Conservation (phyloP, 2,888 invertebrate species). For the Microctonus aethiopoides region DNA sequence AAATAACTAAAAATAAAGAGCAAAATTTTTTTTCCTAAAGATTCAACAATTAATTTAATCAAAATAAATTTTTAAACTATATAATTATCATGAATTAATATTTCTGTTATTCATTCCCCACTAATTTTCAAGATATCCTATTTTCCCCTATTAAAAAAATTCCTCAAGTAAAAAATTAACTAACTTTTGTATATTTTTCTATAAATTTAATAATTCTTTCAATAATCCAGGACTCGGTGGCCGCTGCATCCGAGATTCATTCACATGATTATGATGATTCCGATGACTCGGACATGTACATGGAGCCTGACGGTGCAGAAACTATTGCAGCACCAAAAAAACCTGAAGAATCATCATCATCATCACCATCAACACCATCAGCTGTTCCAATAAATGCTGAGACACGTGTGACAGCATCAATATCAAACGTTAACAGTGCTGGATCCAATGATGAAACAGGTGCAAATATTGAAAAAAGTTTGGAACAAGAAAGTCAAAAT, state of each 20-base stretch:
- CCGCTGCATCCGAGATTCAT: conserved; percentile 56
- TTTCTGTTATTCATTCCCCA: too few relatives aligned
- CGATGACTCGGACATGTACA: conserved; percentile 67
- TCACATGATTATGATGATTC: conserved; percentile 64
- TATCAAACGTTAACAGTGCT: conserved; percentile 27
- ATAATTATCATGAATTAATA: too few relatives aligned
- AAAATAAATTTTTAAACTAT: too few relatives aligned
- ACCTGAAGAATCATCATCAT: conserved; percentile 10
- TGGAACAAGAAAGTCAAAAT: conserved; percentile 74
- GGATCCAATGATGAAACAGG: conserved; percentile 16
- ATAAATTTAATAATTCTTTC: too few relatives aligned
- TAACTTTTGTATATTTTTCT: conserved; percentile 14
- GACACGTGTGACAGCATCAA: conserved; percentile 41
- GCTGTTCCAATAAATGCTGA: conserved; percentile 41
- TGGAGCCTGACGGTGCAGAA: conserved; percentile 64
- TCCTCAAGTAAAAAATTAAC: not conserved
- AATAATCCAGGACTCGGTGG: conserved; percentile 58
- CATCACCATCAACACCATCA: not conserved
- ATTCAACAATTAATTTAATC: too few relatives aligned
- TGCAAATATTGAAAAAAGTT: conserved; percentile 62
- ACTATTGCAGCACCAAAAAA: conserved; percentile 26
- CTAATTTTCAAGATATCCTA: too few relatives aligned
- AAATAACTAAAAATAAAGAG: too few relatives aligned
- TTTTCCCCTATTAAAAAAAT: too few relatives aligned
- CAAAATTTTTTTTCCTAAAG: too few relatives aligned